Conservation (phyloP, 2,797 vertebrate species). For the Spheniscus humboldti region DNA sequence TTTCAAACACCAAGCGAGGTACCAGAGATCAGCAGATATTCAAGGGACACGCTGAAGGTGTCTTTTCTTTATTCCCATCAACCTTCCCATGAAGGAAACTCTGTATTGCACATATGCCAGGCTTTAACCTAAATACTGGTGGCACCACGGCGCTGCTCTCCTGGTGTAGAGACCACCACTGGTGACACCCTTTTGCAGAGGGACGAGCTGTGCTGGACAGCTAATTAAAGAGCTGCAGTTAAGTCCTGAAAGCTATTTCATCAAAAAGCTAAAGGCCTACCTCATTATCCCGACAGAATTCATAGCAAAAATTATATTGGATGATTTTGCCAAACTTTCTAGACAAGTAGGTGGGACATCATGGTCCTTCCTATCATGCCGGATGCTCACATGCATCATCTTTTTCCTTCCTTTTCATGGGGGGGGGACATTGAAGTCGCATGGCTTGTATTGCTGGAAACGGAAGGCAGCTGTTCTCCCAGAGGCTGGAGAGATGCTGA, state of each 20-base stretch:
- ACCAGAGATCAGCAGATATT: neutral
- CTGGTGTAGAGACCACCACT: neutral
- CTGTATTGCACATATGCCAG: neutral
- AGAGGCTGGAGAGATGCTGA: neutral
- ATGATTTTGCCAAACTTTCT: neutral
- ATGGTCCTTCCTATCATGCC: fast-evolving
- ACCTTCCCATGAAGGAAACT: neutral
- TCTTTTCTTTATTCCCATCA: neutral
- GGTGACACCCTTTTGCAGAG: neutral
- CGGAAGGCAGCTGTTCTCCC: neutral
- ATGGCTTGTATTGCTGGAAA: neutral
- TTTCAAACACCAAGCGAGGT: neutral
- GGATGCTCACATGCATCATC: fast-evolving
- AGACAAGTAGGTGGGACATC: neutral
- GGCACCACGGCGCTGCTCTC: neutral
- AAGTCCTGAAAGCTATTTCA: neutral
- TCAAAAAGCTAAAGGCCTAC: neutral
- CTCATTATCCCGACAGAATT: neutral
- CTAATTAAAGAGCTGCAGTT: neutral
- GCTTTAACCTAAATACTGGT: neutral
- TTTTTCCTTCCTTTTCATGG: neutral
- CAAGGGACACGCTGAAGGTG: neutral
- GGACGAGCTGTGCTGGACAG: neutral
- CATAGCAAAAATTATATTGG: neutral
- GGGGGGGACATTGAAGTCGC: neutral